These are phyloP conservation scores for Macaca nemestrina DNA, from an alignment of 2,113 vertebrate genomes.

Conservation along the genomic window DNA sequence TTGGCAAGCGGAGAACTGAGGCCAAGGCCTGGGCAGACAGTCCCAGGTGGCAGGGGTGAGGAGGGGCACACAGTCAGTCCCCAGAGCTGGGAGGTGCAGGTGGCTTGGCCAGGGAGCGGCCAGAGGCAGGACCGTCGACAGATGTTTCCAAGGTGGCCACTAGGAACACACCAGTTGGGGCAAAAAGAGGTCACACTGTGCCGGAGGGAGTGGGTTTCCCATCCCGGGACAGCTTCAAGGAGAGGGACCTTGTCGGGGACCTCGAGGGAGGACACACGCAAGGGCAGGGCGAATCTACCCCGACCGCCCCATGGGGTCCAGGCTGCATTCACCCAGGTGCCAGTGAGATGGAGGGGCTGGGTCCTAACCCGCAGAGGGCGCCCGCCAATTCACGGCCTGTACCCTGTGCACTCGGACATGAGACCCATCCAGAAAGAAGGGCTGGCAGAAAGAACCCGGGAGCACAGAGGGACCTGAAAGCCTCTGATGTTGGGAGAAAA, in stretches of 20 bases:
- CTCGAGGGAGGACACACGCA: rapidly evolving
- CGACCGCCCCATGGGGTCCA: too few species aligned
- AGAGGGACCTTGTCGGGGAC: neutral
- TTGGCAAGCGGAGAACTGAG: neutral
- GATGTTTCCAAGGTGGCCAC: neutral
- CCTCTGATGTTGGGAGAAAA: neutral
- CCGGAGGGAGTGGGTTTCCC: rapidly evolving
- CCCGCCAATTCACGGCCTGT: neutral
- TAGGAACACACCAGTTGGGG: neutral
- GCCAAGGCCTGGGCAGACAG: neutral
- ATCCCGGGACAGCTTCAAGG: rapidly evolving
- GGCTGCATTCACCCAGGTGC: neutral
- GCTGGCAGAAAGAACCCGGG: neutral
- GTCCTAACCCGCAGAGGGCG: neutral
- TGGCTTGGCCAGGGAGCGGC: neutral
- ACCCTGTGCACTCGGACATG: neutral
- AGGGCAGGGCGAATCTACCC: neutral
- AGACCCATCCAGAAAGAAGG: too few species aligned
- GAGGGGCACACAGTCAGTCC: neutral
- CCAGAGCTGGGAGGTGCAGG: neutral
- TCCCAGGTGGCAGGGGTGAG: too few species aligned
- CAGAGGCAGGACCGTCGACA: rapidly evolving
- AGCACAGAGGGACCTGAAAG: neutral
- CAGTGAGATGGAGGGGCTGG: neutral
- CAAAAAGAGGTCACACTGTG: too few species aligned